Evolutionary conservation across 2,797 vertebrate genomes (phyloP).

Genomic region (Lagothrix lagotricha): DNA sequence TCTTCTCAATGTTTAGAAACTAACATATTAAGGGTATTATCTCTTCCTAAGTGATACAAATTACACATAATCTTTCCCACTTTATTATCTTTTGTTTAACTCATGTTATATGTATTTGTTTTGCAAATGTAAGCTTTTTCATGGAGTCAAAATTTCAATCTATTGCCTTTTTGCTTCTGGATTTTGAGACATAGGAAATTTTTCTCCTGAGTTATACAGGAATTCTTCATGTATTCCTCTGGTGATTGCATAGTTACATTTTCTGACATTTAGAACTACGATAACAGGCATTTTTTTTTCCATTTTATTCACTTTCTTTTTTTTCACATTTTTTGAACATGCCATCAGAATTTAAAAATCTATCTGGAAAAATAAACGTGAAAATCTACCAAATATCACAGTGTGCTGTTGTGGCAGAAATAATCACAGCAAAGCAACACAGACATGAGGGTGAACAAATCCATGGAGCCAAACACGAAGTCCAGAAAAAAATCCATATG

Average conservation of each 20-base stretch:
- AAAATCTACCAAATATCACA: neutral
- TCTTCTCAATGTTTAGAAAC: slow-evolving; percentile 31
- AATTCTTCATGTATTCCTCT: neutral
- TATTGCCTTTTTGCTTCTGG: neutral
- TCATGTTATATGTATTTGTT: neutral
- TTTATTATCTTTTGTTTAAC: slow-evolving; percentile 10
- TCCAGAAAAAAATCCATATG: neutral
- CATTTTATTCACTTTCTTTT: neutral
- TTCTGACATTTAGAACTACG: neutral
- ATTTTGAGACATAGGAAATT: slow-evolving; percentile 6
- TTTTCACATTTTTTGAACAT: neutral
- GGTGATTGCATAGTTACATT: neutral
- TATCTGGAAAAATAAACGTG: neutral
- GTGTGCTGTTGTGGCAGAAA: neutral
- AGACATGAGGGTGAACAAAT: neutral
- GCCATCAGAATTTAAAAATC: neutral
- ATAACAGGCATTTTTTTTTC: neutral
- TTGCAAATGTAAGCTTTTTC: neutral
- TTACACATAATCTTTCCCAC: neutral
- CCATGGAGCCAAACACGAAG: neutral
- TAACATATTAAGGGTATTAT: neutral
- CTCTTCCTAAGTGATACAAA: neutral
- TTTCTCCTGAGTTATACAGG: neutral
- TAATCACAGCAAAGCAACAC: neutral
- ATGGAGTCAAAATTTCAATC: neutral